Base-by-base conservation (phyloP, 35 echinoderm and acorn worm species). In the Hemicentrotus pulcherrimus region DNA sequence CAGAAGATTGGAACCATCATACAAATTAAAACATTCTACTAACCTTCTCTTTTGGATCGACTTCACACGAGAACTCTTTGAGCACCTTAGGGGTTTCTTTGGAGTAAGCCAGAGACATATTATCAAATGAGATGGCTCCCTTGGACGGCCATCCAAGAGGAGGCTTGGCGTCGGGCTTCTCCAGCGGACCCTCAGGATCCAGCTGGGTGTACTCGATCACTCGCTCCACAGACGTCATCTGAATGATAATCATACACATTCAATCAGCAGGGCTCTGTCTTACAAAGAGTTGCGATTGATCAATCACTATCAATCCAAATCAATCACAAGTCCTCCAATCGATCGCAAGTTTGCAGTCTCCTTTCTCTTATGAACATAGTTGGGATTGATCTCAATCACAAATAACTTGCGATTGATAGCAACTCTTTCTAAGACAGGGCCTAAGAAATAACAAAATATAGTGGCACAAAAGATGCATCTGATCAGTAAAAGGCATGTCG, bases 181-280 rank as follows among this genome's bases (percentile, higher is more conserved):
- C 92, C 18, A 99, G 92, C 28, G 96, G 94, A 59, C 97, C 98
- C 45, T 99, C 98, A 86, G 98, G 92, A 61, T 97, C 88, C 32
- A 99, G 90, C 19, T 99, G 95, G 33, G 95, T 97, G 94, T 99
- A 99, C 86, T 99, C 98, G 13, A 97, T 86, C 9, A 97, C 97
- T 52, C 98, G 87, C 52, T 99, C 98, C 33, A 97, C 97, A 9
- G 98, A 96, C 47, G 98, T 97, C 97, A 99, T 99, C 98, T 99
- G 86, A 28, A 95, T 61, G 19, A 78, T 31, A 47, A 47, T 90
- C 31, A 90, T 90, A 85, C 70, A 85, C 70, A 85, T 30, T 19
- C 1, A 30, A 30, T 85, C 70, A 85, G 0, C 35, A 41, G 35
- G 35, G 35, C 1, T 41, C 1, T 41, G 3, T 41, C 3, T 41